Evolutionary conservation across 2,888 invertebrate species (phyloP).

Genomic region (Hyposoter didymator): DNA sequence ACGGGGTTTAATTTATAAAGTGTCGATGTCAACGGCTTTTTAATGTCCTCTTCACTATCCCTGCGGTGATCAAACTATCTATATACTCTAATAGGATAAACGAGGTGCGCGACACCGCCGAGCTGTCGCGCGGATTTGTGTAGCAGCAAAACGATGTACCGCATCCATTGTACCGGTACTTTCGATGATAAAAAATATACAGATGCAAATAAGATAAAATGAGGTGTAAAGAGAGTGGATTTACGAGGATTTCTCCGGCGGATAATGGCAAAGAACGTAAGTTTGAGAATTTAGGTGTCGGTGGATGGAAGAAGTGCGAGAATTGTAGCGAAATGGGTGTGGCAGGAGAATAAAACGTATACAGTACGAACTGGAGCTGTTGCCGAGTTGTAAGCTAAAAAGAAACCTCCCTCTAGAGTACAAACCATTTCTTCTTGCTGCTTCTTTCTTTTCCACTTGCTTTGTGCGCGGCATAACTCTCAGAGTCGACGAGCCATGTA

Average conservation of each 20-base stretch:
- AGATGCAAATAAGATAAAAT: not conserved
- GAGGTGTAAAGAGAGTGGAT: not conserved
- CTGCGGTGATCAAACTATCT: not conserved
- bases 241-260: not conserved
- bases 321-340: constrained; percentile 57
- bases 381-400: constrained; percentile 37
- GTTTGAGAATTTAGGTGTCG: constrained; percentile 58
- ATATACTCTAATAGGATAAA: constrained; percentile 1
- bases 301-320: constrained; percentile 64
- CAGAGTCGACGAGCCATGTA: constrained; percentile 65
- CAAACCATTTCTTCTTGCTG: constrained; percentile 8
- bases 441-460: constrained; percentile 3
- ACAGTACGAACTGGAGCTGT: constrained; percentile 31
- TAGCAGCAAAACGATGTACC: not conserved
- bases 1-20: not conserved
- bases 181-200: not conserved
- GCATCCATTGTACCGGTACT: not conserved
- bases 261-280: not conserved
- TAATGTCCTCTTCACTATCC: not conserved
- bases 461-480: constrained; percentile 50
- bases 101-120: not conserved
- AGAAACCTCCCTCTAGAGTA: constrained; percentile 48
- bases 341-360: constrained; percentile 51
- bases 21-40: constrained; percentile 10
- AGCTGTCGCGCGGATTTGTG: not conserved